phyloP scores from a whole-genome alignment of 2,113 vertebrate genomes.

The Rhinogobius similis region DNA sequence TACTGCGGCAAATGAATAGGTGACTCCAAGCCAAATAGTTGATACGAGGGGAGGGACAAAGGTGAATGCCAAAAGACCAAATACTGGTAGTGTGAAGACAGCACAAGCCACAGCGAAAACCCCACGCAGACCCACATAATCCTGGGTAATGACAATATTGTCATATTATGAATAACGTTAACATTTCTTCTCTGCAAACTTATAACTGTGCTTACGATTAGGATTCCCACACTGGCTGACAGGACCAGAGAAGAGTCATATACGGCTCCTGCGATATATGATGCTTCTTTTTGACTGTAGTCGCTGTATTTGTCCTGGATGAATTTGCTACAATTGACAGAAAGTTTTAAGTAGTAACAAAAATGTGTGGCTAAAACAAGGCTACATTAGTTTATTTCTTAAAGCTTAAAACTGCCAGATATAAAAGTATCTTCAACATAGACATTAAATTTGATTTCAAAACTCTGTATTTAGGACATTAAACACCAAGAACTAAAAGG shows the following conservation, averaged over 20 bases:
- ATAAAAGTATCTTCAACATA: too few relatives aligned
- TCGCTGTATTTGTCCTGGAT: conserved; percentile 84
- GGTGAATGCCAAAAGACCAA: conserved; percentile 80
- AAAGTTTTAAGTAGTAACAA: background rate
- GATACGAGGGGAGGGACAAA: conserved; percentile 79
- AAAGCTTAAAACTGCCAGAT: too few relatives aligned
- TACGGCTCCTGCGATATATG: conserved; percentile 80
- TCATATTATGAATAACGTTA: background rate
- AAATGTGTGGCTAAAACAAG: background rate
- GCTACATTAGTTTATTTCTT: too few relatives aligned
- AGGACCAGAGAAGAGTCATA: conserved; percentile 82
- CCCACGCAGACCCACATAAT: conserved; percentile 77
- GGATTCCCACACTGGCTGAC: conserved; percentile 76
- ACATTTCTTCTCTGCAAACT: background rate
- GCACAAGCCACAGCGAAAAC: conserved; percentile 75
- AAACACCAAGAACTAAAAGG: too few relatives aligned
- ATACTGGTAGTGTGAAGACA: conserved; percentile 78
- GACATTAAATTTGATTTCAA: too few relatives aligned
- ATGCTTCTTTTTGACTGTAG: conserved; percentile 80
- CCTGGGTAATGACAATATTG: conserved; percentile 55
- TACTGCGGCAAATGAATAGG: conserved; percentile 83
- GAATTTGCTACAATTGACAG: conserved; percentile 79
- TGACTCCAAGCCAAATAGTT: conserved; percentile 81
- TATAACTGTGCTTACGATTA: conserved; percentile 74
- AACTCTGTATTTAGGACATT: too few relatives aligned